A percentile compares a stretch with the other conserved stretches of the same genome.
Evolutionary conservation across 2,113 vertebrate species (phyloP).

Genomic region (Scartelaos histophorus): DNA sequence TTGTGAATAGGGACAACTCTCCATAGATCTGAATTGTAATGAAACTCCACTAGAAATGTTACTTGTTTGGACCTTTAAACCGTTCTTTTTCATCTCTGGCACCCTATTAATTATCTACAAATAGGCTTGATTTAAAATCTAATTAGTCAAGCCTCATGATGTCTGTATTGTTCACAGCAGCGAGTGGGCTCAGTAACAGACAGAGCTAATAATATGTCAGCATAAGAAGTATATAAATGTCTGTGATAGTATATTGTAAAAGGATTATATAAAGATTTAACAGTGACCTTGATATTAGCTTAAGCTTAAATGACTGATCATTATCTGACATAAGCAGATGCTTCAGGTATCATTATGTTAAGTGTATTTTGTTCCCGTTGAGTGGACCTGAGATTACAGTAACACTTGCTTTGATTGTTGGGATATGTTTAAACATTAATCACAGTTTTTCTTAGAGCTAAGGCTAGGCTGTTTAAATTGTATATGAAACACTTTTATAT

Average conservation of each 20-base stretch:
- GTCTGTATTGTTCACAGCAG: constrained; percentile 25
- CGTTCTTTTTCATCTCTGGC: not conserved
- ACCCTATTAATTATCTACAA: not conserved
- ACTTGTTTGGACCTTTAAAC: no score
- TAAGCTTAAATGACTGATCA: constrained; percentile 13
- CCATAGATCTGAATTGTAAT: no score
- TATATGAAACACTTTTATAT: no score
- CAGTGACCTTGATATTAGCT: not conserved
- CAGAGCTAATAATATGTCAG: constrained; percentile 28
- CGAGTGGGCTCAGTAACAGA: constrained; percentile 17
- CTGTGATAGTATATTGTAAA: not conserved
- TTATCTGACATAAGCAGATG: constrained; percentile 8
- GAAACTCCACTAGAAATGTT: no score
- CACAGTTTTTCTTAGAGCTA: no score
- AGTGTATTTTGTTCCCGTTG: constrained; percentile 2
- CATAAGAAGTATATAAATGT: not conserved
- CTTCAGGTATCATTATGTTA: not conserved
- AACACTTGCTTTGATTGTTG: not conserved
- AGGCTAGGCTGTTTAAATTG: no score
- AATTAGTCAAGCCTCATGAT: constrained; percentile 20
- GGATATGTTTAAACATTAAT: not conserved
- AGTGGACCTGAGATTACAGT: not conserved
- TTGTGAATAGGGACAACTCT: no score
- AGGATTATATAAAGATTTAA: not conserved
- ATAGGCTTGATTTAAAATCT: constrained; percentile 1